These are phyloP conservation scores for Graphium colonna DNA, from an alignment of 2,888 invertebrate species.

Conservation along the genomic window DNA sequence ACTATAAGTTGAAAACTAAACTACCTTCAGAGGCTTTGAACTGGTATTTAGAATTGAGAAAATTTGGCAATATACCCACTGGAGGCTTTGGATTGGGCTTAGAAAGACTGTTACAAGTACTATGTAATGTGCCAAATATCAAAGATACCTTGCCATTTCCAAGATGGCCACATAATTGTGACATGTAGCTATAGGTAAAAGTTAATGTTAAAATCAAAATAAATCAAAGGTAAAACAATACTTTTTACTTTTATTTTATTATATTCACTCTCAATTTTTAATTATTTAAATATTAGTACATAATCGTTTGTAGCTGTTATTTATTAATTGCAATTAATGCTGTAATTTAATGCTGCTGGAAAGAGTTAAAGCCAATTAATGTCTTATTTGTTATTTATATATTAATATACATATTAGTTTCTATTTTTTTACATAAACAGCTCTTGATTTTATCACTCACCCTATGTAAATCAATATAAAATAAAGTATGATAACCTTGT, in stretches of 20 bases:
- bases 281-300: too few species aligned
- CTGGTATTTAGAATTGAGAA: slow-evolving; percentile 95
- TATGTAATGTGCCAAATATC: slow-evolving; percentile 92
- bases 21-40: slow-evolving; percentile 81
- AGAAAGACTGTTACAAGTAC: slow-evolving; percentile 91
- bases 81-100: slow-evolving; percentile 98
- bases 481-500: too few species aligned
- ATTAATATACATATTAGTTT: too few species aligned
- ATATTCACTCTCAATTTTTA: neutral
- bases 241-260: too few species aligned
- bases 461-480: too few species aligned
- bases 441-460: too few species aligned
- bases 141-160: slow-evolving; percentile 98
- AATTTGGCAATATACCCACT: slow-evolving; percentile 93
- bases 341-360: too few species aligned
- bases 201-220: neutral
- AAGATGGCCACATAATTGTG: slow-evolving; percentile 94
- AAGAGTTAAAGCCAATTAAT: too few species aligned
- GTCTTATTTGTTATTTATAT: too few species aligned
- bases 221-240: neutral
- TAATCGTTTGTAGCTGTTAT: too few species aligned
- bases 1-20: slow-evolving; percentile 80
- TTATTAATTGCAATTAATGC: too few species aligned
- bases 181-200: slow-evolving; percentile 63
- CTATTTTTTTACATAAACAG: too few species aligned